Conservation (phyloP, 2,888 invertebrate genomes). For the Agrochola lota region DNA sequence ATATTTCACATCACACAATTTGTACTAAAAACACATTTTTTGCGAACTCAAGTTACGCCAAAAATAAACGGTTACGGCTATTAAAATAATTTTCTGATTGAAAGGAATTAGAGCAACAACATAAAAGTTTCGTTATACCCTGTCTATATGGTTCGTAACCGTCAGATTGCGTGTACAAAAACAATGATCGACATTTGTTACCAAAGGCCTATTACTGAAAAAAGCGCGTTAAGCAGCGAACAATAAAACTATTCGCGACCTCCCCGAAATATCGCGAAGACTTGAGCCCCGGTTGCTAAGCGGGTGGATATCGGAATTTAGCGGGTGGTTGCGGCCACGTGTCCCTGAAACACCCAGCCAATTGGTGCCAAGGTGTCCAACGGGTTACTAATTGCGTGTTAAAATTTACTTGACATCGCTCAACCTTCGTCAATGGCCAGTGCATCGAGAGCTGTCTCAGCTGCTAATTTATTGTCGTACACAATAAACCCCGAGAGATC, state of each 20-base stretch:
- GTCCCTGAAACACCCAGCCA: constrained; percentile 80
- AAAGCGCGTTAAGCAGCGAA: constrained; percentile 78
- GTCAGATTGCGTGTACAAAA: constrained; percentile 84
- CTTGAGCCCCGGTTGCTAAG: constrained; percentile 68
- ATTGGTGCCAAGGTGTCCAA: constrained; percentile 87
- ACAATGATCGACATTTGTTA: constrained; percentile 83
- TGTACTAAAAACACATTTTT: constrained; percentile 40
- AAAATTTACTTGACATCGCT: constrained; percentile 89
- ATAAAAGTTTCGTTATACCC: constrained; percentile 74
- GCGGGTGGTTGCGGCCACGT: constrained; percentile 64
- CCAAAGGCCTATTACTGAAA: constrained; percentile 78
- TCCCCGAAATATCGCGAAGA: constrained; percentile 70
- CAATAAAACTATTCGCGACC: constrained; percentile 78
- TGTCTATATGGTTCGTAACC: constrained; percentile 74
- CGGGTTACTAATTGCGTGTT: constrained; percentile 88
- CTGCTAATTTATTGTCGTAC: constrained; percentile 61
- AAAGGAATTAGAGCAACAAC: constrained; percentile 75
- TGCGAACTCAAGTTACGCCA: constrained; percentile 19
- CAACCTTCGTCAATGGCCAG: constrained; percentile 82
- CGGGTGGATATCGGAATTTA: constrained; percentile 65
- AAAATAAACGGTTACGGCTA: constrained; percentile 56
- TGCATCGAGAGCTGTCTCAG: constrained; percentile 73
- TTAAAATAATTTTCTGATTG: constrained; percentile 74
- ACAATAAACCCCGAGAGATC: constrained; percentile 74
- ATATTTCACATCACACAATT: constrained; percentile 36